phyloP scores from a whole-genome alignment of 2,113 vertebrate species.

The Phaetusa simplex region DNA sequence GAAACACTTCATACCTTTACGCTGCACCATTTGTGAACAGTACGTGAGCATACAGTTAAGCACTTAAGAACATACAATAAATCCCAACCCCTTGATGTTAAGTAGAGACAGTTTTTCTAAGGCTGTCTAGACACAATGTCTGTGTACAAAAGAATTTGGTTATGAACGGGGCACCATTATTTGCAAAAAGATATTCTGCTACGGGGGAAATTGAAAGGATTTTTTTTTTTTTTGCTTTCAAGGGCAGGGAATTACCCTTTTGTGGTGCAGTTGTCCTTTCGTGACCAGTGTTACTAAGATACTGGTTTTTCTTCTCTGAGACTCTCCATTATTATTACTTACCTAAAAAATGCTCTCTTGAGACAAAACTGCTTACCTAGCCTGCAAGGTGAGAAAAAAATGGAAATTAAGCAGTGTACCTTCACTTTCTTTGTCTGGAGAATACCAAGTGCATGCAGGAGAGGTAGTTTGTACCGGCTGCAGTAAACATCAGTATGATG shows the following conservation, averaged over 20 bases:
- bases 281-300: background rate
- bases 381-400: background rate
- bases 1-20: background rate
- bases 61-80: background rate
- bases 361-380: background rate
- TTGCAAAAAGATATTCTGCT: background rate
- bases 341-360: background rate
- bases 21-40: background rate
- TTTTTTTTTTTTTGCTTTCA: background rate
- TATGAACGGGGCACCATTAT: background rate
- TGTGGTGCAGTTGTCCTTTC: background rate
- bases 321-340: background rate
- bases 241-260: background rate
- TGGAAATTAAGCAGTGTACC: background rate
- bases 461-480: background rate
- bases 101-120: background rate
- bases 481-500: background rate
- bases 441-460: background rate
- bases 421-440: background rate
- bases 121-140: constrained; percentile 30
- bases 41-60: background rate
- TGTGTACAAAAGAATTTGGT: background rate
- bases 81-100: background rate
- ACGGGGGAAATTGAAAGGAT: background rate
- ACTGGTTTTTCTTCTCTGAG: background rate